Conservation (phyloP, 1,140 invertebrate genomes). For the Calosoma granatense region DNA sequence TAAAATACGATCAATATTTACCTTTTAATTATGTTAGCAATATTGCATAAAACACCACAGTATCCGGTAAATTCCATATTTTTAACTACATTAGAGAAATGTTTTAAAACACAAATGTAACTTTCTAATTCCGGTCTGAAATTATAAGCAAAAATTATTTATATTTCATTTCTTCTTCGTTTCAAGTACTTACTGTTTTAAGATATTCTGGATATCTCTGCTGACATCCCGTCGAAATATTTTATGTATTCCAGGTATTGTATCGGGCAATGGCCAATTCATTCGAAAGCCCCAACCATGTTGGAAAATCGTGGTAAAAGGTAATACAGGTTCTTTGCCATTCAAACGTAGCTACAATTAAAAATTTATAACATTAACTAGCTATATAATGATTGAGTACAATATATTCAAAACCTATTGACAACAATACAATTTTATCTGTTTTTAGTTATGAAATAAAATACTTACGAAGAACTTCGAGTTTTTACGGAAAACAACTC, state of each 20-base stretch:
- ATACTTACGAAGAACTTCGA: conserved; percentile 2
- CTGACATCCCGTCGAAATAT: neutral
- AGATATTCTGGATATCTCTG: neutral
- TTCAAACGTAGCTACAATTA: neutral
- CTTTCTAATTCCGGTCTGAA: neutral
- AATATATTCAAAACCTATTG: no score
- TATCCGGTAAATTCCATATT: neutral
- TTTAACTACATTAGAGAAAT: neutral
- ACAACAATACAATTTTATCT: no score
- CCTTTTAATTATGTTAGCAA: neutral
- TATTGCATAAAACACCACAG: neutral
- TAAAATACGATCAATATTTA: no score
- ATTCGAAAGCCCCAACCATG: conserved; percentile 1
- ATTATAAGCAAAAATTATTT: neutral
- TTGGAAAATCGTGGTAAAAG: neutral
- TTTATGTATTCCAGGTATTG: neutral
- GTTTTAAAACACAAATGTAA: neutral
- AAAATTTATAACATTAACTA: no score
- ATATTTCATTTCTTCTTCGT: no score
- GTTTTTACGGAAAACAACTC: neutral
- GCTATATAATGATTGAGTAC: no score
- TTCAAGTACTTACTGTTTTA: neutral
- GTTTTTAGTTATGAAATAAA: no score
- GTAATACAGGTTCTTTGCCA: conserved; percentile 2
- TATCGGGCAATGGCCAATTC: neutral